These are phyloP conservation scores for Brachionichthys hirsutus DNA, from an alignment of 2,113 vertebrate genomes.

Conservation along the genomic window DNA sequence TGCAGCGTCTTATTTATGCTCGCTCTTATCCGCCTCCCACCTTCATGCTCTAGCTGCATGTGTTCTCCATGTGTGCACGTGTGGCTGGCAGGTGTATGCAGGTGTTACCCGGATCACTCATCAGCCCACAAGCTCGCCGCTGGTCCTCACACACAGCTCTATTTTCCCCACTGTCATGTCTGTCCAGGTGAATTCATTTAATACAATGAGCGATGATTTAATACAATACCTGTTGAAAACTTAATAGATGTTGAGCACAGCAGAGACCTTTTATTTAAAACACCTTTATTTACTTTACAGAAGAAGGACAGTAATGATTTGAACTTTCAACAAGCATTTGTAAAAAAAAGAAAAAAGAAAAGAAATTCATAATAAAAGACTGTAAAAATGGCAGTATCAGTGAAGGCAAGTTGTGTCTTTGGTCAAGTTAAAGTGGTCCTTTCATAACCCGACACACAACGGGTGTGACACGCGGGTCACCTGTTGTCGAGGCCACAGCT, in stretches of 20 bases:
- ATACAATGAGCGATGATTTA: background rate
- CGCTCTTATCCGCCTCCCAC: background rate
- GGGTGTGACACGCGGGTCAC: constrained; percentile 46
- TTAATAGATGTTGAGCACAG: constrained; percentile 11
- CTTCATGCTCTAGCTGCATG: constrained; percentile 8
- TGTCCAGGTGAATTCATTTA: constrained; percentile 57
- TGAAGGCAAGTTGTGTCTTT: constrained; percentile 35
- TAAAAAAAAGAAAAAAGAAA: constrained; percentile 29
- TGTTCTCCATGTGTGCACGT: constrained; percentile 41
- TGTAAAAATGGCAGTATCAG: constrained; percentile 10
- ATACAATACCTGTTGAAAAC: constrained; percentile 57
- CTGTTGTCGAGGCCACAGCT: constrained; percentile 65
- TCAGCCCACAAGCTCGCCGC: constrained; percentile 55
- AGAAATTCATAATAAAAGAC: background rate
- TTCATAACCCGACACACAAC: constrained; percentile 28
- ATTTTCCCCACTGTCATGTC: constrained; percentile 56
- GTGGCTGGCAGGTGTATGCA: constrained; percentile 75
- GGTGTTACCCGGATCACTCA: constrained; percentile 73
- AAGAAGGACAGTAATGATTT: constrained; percentile 21
- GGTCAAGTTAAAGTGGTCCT: constrained; percentile 53
- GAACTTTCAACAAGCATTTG: constrained; percentile 12
- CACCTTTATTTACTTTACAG: constrained; percentile 71
- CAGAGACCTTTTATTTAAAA: constrained; percentile 33
- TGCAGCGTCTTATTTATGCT: background rate
- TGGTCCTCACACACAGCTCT: constrained; percentile 21